Evolutionary conservation across 2,113 vertebrate genomes (phyloP).

Genomic region (Chauna torquata): DNA sequence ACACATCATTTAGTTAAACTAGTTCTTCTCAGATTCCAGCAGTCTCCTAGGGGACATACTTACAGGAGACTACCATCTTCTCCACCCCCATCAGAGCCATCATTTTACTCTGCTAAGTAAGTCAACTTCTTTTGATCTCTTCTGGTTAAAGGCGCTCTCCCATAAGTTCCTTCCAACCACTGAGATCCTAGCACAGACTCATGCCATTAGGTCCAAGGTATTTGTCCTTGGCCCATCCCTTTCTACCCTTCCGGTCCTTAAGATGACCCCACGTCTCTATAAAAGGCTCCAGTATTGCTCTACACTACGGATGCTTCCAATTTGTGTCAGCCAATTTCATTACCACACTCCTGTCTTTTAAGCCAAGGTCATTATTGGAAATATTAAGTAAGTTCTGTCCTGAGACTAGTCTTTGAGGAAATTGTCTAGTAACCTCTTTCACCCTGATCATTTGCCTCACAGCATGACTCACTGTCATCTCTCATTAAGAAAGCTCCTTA

Average conservation of each 20-base stretch:
- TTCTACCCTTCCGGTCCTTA: neutral
- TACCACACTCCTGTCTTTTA: neutral
- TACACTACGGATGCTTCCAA: neutral
- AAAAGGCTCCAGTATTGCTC: neutral
- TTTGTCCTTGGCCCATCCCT: neutral
- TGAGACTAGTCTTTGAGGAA: slow-evolving; percentile 20
- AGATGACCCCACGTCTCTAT: neutral
- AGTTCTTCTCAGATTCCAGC: neutral
- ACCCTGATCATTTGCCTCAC: slow-evolving; percentile 32
- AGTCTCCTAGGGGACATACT: neutral
- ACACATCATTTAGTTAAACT: neutral
- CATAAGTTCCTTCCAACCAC: neutral
- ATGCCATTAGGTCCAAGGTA: neutral
- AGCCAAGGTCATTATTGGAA: neutral
- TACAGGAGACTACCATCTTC: neutral
- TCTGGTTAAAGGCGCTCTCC: neutral
- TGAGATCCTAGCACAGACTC: neutral
- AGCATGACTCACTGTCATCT: slow-evolving; percentile 11
- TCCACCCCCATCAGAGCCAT: neutral
- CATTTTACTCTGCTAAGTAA: neutral
- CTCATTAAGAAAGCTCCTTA: slow-evolving; percentile 14
- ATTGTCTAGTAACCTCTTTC: slow-evolving; percentile 13
- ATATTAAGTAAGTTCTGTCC: slow-evolving; percentile 3
- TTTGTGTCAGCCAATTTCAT: neutral
- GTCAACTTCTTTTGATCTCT: neutral